Conservation (phyloP, 2,797 vertebrate genomes). For the Xiphorhynchus erythropygius region DNA sequence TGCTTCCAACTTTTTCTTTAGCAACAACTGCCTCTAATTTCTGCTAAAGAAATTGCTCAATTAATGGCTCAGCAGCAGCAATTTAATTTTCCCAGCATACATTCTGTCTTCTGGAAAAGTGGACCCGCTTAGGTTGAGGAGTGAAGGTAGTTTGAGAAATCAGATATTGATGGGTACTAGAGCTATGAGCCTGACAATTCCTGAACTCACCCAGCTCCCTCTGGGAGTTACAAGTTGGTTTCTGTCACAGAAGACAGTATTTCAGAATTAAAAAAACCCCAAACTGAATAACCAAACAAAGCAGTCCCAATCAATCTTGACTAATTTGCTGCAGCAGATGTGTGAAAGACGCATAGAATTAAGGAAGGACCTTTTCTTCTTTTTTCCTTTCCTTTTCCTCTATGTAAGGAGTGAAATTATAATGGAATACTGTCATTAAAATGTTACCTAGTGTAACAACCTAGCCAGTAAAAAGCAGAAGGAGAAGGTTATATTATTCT, state of each 20-base stretch:
- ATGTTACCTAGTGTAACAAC: slow-evolving; percentile 70
- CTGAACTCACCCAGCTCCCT: neutral
- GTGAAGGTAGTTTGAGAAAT: neutral
- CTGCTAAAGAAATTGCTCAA: slow-evolving; percentile 24
- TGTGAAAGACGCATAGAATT: slow-evolving; percentile 55
- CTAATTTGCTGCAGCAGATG: slow-evolving; percentile 52
- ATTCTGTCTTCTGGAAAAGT: neutral
- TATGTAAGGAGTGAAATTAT: slow-evolving; percentile 54
- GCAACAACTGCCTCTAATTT: neutral
- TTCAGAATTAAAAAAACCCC: neutral
- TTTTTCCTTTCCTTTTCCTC: neutral
- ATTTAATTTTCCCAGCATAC: slow-evolving; percentile 34
- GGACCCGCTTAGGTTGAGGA: neutral
- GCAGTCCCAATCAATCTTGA: slow-evolving; percentile 15
- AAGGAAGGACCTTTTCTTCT: slow-evolving; percentile 30
- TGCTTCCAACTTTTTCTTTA: neutral
- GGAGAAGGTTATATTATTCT: slow-evolving; percentile 64
- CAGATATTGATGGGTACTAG: neutral
- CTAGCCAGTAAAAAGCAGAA: slow-evolving; percentile 54
- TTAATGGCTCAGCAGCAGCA: neutral
- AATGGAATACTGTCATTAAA: slow-evolving; percentile 71
- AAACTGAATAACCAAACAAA: neutral
- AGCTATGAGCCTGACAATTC: neutral
- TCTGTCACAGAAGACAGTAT: slow-evolving; percentile 11
- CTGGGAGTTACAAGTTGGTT: neutral